Evolutionary conservation across 2,113 vertebrate genomes (phyloP).

Genomic region (Peromyscus polionotus): DNA sequence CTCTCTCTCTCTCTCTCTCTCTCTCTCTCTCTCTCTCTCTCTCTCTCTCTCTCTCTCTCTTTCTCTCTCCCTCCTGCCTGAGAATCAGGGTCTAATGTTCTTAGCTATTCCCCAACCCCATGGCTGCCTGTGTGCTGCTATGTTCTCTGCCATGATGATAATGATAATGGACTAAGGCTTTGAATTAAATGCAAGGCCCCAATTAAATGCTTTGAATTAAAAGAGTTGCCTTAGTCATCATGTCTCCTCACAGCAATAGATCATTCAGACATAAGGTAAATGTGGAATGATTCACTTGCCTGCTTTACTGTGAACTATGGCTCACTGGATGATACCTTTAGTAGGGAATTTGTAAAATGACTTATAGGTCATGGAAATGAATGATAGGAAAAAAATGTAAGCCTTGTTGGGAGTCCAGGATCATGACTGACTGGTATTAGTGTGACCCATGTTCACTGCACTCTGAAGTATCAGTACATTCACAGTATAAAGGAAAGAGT

Average conservation of each 20-base stretch:
- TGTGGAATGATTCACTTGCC: background rate
- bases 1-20: too few relatives aligned
- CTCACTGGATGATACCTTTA: background rate
- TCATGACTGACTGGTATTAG: background rate
- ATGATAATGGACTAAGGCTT: background rate
- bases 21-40: too few relatives aligned
- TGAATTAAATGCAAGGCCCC: background rate
- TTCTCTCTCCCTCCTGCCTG: background rate
- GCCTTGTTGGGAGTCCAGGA: background rate
- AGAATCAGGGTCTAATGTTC: background rate
- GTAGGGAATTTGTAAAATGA: background rate
- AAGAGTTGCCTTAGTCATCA: background rate
- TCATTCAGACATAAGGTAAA: background rate
- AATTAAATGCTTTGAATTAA: background rate
- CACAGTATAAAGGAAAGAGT: too few relatives aligned
- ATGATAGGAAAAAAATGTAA: background rate
- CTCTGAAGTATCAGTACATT: background rate
- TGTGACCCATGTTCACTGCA: background rate
- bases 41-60: too few relatives aligned
- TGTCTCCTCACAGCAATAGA: background rate
- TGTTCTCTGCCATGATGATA: background rate
- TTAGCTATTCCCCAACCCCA: background rate
- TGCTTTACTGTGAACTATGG: background rate
- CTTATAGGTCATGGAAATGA: rapidly evolving
- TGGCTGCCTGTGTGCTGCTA: background rate